Conservation (phyloP, 1,140 invertebrate species). For the Belonocnema kinseyi region DNA sequence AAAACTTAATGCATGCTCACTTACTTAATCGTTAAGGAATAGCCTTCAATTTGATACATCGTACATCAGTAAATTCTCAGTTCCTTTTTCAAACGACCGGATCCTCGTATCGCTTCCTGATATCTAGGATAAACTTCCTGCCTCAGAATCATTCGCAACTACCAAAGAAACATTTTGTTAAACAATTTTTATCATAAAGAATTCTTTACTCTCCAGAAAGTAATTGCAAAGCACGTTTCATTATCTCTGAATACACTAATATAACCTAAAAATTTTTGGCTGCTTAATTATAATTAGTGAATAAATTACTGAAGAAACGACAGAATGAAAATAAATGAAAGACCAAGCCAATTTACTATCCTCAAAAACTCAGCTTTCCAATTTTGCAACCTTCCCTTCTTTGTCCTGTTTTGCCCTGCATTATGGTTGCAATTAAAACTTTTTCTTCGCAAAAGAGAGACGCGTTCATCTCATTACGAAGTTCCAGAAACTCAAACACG, state of each 20-base stretch:
- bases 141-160: not conserved
- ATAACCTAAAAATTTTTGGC: not conserved
- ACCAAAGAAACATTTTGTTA: not conserved
- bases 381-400: not conserved
- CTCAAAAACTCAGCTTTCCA: not conserved
- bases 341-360: not conserved
- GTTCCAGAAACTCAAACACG: constrained; percentile 14
- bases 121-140: constrained; percentile 16
- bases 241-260: not conserved
- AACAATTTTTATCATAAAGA: not conserved
- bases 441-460: not conserved
- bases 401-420: not conserved
- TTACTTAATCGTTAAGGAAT: constrained; percentile 2
- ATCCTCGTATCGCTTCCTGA: constrained; percentile 13
- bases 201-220: not conserved
- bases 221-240: not conserved
- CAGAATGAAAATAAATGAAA: not conserved
- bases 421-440: constrained; percentile 19
- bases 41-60: constrained; percentile 20
- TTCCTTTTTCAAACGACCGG: constrained; percentile 22
- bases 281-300: not conserved
- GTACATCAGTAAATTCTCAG: not conserved
- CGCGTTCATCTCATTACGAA: constrained; percentile 20
- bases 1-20: not conserved
- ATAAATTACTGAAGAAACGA: not conserved